Conservation (phyloP, 2,888 invertebrate genomes). For the Drosophila pseudotakahashii region DNA sequence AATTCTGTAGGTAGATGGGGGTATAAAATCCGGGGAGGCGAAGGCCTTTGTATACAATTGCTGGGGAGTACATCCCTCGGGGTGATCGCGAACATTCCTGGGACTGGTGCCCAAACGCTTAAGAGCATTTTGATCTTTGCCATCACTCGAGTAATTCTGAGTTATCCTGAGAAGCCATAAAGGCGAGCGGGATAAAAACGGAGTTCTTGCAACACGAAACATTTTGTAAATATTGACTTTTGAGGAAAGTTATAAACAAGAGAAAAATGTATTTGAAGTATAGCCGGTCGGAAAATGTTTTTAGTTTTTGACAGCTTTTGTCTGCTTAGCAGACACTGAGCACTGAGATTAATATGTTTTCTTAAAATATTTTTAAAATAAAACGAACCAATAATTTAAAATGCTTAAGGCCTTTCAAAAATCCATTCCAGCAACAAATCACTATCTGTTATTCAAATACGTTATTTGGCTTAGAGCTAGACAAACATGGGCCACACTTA, state of each 20-base stretch:
- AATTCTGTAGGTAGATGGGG: constrained; percentile 16
- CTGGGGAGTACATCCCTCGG: constrained; percentile 9
- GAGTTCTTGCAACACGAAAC: background rate
- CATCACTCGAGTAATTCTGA: background rate
- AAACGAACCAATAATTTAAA: too few relatives aligned
- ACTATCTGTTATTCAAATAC: too few relatives aligned
- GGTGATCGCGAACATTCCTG: constrained; percentile 23
- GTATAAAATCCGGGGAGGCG: constrained; percentile 35
- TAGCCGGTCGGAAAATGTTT: background rate
- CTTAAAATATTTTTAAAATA: too few relatives aligned
- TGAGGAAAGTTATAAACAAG: too few relatives aligned
- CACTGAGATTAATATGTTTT: background rate
- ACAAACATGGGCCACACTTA: constrained; percentile 7
- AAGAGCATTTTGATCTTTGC: background rate
- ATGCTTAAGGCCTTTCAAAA: background rate
- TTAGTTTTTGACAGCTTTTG: background rate
- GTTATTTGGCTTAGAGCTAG: background rate
- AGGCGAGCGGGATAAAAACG: too few relatives aligned
- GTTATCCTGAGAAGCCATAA: background rate
- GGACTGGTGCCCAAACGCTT: constrained; percentile 19
- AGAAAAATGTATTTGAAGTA: too few relatives aligned
- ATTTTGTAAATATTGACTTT: background rate
- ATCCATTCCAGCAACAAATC: background rate
- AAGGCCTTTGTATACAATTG: constrained; percentile 26
- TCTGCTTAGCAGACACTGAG: too few relatives aligned